Evolutionary conservation across 2,113 vertebrate genomes (phyloP), one percentile per base, ranked within the genome.

Genomic region (Lamprotornis superbus): DNA sequence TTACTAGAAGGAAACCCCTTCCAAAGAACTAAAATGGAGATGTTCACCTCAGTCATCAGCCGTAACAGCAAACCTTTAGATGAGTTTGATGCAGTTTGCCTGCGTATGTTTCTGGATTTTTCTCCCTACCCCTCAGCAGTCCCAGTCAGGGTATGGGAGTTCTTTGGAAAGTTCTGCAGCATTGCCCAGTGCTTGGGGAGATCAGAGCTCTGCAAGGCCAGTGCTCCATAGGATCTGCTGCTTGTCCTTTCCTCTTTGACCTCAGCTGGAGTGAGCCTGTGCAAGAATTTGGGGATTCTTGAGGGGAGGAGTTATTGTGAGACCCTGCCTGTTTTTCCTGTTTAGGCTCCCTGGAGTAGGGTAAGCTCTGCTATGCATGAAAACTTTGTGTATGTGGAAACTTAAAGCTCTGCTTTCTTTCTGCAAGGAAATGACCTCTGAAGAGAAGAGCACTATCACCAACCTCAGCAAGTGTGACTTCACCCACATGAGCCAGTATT

Each of bases 381-480:
- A 55, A 56, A 37, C 16, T 42, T 20, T 12, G 11, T 21, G 1
- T 60, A 19, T 69, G 52, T 74, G 63, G 33, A 53, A 93, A 68
- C 44, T 89, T 79, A 63, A 70, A 44, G 42, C 7, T 10, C 67
- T 95, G 2, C 27, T 91, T 86, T 86, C 47, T 85, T 92, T 96
- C 70, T 95, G 75, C 85, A 95, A 99, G 99, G 99, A 99, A 98
- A 99, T 99, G 99, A 99, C 98, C 59, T 94, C 98, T 76, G 99
- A 99, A 91, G 99, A 99, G 95, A 99, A 99, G 97, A 98, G 98
- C 87, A 97, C 97, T 78, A 98, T 99, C 94, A 98, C 98, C 63
- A 99, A 46, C 94, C 97, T 99, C 95, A 99, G 98, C 97, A 99
- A 99, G 97, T 99, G 99, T 94, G 97, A 99, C 98, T 99, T 99